A percentile compares a stretch with the other conserved stretches of the same genome.
phyloP scores from a whole-genome alignment of 1,140 invertebrate species.

The Drosophila rufa region DNA sequence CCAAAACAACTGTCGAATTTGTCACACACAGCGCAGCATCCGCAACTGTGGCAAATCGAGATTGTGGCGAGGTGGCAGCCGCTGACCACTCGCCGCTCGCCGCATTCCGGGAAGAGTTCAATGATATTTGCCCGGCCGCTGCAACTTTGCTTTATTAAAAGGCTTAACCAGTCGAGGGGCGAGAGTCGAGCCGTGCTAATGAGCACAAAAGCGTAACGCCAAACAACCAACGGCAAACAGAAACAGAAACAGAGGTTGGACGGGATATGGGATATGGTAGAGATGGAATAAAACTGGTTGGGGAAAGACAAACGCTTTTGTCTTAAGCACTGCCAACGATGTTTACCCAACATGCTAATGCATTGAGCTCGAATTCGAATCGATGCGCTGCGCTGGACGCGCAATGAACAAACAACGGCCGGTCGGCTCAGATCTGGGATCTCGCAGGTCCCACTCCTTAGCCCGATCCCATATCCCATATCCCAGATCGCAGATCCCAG shows the following conservation, averaged over 20 bases:
- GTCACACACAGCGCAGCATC: constrained; percentile 65
- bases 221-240: constrained; percentile 53
- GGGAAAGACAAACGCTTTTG: constrained; percentile 63
- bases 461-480: constrained; percentile 2
- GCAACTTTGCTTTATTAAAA: constrained; percentile 84
- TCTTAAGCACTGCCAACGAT: constrained; percentile 77
- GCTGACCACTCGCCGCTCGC: neutral
- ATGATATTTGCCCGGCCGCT: constrained; percentile 64
- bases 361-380: constrained; percentile 68
- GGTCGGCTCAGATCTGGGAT: constrained; percentile 32
- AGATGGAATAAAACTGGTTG: constrained; percentile 1
- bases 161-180: constrained; percentile 78
- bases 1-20: constrained; percentile 65
- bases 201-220: constrained; percentile 82
- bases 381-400: constrained; percentile 44
- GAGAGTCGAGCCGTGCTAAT: constrained; percentile 62
- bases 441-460: constrained; percentile 2
- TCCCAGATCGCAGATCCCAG: neutral
- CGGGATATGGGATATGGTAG: constrained; percentile 1
- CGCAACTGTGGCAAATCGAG: constrained; percentile 60
- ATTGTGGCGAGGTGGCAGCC: constrained; percentile 20
- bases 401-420: constrained; percentile 65
- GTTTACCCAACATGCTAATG: constrained; percentile 81
- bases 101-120: constrained; percentile 77
- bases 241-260: constrained; percentile 15